Evolutionary conservation across 2,888 invertebrate species (phyloP).

Genomic region (Drosophila planitibia): DNA sequence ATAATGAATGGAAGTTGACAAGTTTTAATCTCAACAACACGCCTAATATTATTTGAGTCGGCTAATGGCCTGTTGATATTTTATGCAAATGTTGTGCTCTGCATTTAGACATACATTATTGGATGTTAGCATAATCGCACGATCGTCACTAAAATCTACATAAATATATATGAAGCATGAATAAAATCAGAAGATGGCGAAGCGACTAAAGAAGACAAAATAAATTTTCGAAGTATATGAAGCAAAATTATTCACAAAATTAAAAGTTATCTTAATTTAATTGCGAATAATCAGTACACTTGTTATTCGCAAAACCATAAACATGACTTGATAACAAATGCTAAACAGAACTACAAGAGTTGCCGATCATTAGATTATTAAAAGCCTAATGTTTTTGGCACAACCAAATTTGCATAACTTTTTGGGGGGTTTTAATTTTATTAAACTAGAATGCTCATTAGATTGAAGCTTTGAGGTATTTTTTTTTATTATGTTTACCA

Average conservation of each 20-base stretch:
- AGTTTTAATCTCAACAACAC: constrained; percentile 23
- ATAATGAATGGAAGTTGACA: constrained; percentile 17
- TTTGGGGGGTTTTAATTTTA: not conserved
- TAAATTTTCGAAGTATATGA: not conserved
- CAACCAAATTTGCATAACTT: constrained; percentile 27
- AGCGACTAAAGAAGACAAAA: not conserved
- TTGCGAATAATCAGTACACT: constrained; percentile 16
- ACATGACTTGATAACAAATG: not conserved
- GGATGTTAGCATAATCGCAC: constrained; percentile 43
- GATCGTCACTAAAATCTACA: constrained; percentile 36
- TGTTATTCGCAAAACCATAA: constrained; percentile 1
- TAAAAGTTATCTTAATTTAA: constrained; percentile 3
- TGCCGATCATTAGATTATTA: not conserved
- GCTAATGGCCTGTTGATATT: constrained; percentile 47
- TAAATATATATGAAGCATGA: constrained; percentile 15
- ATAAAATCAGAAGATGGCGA: not conserved
- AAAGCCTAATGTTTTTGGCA: constrained; percentile 1
- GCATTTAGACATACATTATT: constrained; percentile 55
- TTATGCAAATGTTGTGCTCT: constrained; percentile 60
- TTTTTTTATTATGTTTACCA: not conserved
- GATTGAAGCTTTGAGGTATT: not conserved
- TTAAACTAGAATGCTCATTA: constrained; percentile 19
- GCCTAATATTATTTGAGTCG: constrained; percentile 27
- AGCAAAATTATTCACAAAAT: constrained; percentile 1
- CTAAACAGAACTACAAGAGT: constrained; percentile 7